A percentile compares a stretch with the other conserved stretches of the same genome.
Evolutionary conservation across 2,888 invertebrate genomes (phyloP).

Genomic region (Rhagonycha fulva): DNA sequence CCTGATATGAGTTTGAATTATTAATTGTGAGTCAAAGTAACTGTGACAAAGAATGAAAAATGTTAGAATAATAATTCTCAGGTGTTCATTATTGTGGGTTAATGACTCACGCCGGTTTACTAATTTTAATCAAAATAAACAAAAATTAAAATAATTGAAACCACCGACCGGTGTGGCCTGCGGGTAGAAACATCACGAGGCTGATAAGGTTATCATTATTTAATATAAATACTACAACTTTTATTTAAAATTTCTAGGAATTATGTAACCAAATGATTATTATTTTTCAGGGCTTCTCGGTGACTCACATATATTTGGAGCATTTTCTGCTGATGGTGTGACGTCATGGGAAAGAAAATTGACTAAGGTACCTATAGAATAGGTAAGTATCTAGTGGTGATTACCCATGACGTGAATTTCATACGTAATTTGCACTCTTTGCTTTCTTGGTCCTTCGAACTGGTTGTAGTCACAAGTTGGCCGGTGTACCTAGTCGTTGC

Average conservation of each 20-base stretch:
- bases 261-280: not conserved
- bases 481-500: not conserved
- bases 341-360: not conserved
- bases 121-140: not conserved
- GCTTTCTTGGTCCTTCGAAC: slow-evolving; percentile 2
- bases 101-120: not conserved
- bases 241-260: not conserved
- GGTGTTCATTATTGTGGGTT: not conserved
- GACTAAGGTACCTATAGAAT: not conserved
- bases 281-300: not conserved
- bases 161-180: not conserved
- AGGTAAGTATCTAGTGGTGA: not conserved
- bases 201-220: not conserved
- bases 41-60: not conserved
- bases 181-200: not conserved
- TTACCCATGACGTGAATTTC: not conserved
- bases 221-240: too few relatives aligned
- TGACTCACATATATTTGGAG: not conserved
- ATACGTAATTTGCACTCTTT: not conserved
- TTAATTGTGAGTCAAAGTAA: not conserved
- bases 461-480: not conserved
- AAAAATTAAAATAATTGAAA: not conserved
- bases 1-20: not conserved
- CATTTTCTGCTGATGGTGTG: not conserved
- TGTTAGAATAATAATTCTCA: not conserved